Conservation (phyloP, 2,888 invertebrate genomes). For the Hemithea aestivaria region DNA sequence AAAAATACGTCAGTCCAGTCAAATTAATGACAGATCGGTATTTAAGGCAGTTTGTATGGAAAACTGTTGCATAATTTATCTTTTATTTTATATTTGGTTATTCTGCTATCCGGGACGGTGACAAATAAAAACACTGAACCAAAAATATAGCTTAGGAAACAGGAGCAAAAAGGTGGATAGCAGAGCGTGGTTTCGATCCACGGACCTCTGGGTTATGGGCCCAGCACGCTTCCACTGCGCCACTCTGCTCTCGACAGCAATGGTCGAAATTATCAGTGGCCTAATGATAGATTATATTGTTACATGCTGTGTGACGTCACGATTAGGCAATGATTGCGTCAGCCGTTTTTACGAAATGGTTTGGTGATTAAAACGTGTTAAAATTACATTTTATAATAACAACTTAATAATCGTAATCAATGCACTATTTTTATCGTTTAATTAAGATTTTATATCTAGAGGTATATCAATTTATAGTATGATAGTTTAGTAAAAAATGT, state of each 20-base stretch:
- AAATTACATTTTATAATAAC: no score
- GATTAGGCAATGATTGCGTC: slow-evolving; percentile 6
- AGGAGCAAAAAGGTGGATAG: slow-evolving; percentile 54
- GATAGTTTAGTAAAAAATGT: no score
- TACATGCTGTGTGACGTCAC: slow-evolving; percentile 39
- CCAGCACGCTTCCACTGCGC: slow-evolving; percentile 91
- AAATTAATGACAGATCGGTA: no score
- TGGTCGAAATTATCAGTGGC: slow-evolving; percentile 36
- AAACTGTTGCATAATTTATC: no score
- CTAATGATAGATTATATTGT: neutral
- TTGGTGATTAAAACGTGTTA: no score
- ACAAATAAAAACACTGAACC: slow-evolving; percentile 1
- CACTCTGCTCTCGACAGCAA: slow-evolving; percentile 80
- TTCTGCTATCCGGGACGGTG: neutral
- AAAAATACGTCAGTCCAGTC: no score
- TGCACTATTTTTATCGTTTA: no score
- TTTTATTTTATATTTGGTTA: no score
- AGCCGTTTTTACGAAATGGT: neutral
- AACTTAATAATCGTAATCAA: no score
- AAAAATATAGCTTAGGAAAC: slow-evolving; percentile 20
- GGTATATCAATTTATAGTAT: no score
- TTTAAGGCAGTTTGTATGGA: no score
- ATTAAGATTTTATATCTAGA: no score
- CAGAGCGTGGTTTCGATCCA: slow-evolving; percentile 92
- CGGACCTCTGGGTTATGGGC: slow-evolving; percentile 94